Conservation (phyloP, 2,113 vertebrate genomes). For the Podarcis raffonei region DNA sequence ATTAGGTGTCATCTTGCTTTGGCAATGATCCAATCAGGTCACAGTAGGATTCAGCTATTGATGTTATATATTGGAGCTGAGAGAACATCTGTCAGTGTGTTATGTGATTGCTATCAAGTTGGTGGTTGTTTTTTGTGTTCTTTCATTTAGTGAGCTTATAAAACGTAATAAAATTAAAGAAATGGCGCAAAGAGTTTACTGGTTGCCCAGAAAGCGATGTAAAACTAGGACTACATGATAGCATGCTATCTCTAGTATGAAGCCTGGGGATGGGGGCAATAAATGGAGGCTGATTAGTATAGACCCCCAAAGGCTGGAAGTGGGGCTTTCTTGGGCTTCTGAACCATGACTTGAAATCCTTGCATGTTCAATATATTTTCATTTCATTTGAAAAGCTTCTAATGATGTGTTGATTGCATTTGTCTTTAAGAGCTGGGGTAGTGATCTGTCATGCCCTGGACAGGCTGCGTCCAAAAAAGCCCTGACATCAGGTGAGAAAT, state of each 20-base stretch:
- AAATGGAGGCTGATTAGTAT: neutral
- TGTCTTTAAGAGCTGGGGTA: conserved; percentile 89
- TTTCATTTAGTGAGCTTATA: no score
- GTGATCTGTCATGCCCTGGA: conserved; percentile 81
- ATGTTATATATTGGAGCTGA: no score
- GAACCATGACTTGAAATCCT: neutral
- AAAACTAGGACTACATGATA: no score
- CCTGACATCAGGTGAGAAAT: conserved; percentile 87
- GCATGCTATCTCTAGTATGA: neutral
- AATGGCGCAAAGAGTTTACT: no score
- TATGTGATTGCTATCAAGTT: no score
- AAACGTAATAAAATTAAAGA: no score
- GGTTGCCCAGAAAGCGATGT: no score
- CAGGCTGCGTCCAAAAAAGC: conserved; percentile 71
- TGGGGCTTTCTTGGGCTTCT: neutral
- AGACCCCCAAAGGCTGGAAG: neutral
- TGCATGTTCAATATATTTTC: neutral
- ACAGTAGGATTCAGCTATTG: no score
- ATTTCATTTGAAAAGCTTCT: neutral
- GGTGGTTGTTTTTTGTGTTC: no score
- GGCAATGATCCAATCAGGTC: no score
- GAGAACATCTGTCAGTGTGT: no score
- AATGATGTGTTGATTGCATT: neutral
- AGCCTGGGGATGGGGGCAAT: neutral
- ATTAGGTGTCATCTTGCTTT: no score